Evolutionary conservation across 2,888 invertebrate genomes (phyloP), one percentile per base, ranked within the genome.

Genomic region (Tineola bisselliella): DNA sequence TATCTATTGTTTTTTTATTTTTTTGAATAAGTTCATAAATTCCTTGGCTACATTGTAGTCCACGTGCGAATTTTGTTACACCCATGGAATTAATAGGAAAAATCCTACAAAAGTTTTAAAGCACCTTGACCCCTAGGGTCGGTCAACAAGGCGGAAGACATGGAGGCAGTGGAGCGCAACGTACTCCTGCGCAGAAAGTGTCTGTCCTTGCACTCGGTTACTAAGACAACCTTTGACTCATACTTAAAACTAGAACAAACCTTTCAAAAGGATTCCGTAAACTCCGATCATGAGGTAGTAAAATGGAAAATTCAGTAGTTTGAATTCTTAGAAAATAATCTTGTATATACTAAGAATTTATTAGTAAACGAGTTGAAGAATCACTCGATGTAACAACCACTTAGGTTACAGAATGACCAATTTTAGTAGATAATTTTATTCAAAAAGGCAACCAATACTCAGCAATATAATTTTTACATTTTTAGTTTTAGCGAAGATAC

Each of bases 121-220:
- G 38, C 68, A 68, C 81, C 81, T 80, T 81, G 80, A 81, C 80
- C 78, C 73, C 68, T 70, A 62, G 62, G 61, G 61, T 63, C 63
- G 63, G 64, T 63, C 63, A 62, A 64, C 75, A 74, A 83, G 70
- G 79, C 84, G 86, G 86, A 87, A 87, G 86, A 72, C 71, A 73
- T 67, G 74, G 68, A 81, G 62, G 68, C 80, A 69, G 66, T 72
- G 80, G 72, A 77, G 75, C 80, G 78, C 67, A 74, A 72, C 64
- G 63, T 58, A 73, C 75, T 78, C 82, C 81, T 81, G 82, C 83
- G 82, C 81, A 83, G 84, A 84, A 83, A 84, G 79, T 74, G 79
- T 76, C 73, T 80, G 86, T 84, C 84, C 84, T 87, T 86, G 84
- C 60, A 44, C 59, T 31, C 59, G 13, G 59, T 60, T 58, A 33